Conservation (phyloP, 1,140 invertebrate species). For the Bombyx mori region ASM3026992v2 NC_085118.1:2942501-2943000, state of each 20-base stretch:
- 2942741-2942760: conserved; percentile 47
- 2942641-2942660: neutral
- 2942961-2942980: too few species aligned
- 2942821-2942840: conserved; percentile 47
- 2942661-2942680: conserved; percentile 88
- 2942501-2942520: too few species aligned
- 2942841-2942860: conserved; percentile 27
- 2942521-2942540: too few species aligned
- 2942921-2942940: too few species aligned
- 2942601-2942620: neutral
- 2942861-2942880: neutral
- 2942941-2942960: too few species aligned
- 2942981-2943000: too few species aligned
- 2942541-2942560: too few species aligned
- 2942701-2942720: conserved; percentile 67
- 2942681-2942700: conserved; percentile 86
- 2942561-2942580: too few species aligned
- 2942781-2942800: conserved; percentile 21
- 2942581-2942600: neutral
- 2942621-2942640: neutral
- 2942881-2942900: neutral
- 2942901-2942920: too few species aligned
- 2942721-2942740: conserved; percentile 79
- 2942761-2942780: conserved; percentile 16
- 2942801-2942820: conserved; percentile 17